A percentile compares a stretch with the other conserved stretches of the same genome.
Evolutionary conservation across 2,888 invertebrate species (phyloP).

Genomic region (Nudaria mundana): DNA sequence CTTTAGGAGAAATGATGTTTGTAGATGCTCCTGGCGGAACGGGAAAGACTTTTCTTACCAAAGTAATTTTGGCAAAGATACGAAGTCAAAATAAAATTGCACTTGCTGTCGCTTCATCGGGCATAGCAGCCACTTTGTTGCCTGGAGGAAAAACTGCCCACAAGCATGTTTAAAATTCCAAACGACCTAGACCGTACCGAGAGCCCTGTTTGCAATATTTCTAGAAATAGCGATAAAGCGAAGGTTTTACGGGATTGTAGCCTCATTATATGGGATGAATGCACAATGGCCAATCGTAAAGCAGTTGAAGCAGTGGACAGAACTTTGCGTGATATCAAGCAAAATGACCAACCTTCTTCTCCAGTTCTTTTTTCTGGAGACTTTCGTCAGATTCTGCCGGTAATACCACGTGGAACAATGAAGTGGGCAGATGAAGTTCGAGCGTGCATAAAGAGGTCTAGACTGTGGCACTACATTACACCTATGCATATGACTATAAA

Average conservation of each 20-base stretch:
- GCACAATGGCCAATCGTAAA: background rate
- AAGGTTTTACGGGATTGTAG: background rate
- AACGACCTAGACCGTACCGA: conserved; percentile 1
- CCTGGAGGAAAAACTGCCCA: conserved; percentile 2
- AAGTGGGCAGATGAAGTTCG: conserved; percentile 13
- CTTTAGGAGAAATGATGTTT: conserved; percentile 14
- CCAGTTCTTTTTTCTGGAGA: conserved; percentile 31
- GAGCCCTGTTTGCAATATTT: conserved; percentile 1
- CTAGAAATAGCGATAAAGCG: conserved; percentile 4
- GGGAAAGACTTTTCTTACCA: background rate
- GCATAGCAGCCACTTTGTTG: conserved; percentile 3
- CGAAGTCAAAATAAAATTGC: background rate
- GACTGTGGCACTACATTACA: conserved; percentile 18
- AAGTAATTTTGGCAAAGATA: background rate
- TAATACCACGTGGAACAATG: too few species aligned
- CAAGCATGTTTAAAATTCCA: conserved; percentile 3
- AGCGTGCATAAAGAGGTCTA: conserved; percentile 27
- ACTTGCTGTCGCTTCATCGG: background rate
- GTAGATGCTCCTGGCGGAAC: conserved; percentile 5
- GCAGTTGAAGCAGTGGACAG: conserved; percentile 26
- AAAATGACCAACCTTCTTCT: conserved; percentile 25
- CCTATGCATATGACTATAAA: background rate
- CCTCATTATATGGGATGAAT: background rate
- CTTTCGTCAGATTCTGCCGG: conserved; percentile 2
- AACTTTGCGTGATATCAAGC: conserved; percentile 26